Conservation (phyloP, 2,888 invertebrate species). For the Sabatieria punctata region DNA sequence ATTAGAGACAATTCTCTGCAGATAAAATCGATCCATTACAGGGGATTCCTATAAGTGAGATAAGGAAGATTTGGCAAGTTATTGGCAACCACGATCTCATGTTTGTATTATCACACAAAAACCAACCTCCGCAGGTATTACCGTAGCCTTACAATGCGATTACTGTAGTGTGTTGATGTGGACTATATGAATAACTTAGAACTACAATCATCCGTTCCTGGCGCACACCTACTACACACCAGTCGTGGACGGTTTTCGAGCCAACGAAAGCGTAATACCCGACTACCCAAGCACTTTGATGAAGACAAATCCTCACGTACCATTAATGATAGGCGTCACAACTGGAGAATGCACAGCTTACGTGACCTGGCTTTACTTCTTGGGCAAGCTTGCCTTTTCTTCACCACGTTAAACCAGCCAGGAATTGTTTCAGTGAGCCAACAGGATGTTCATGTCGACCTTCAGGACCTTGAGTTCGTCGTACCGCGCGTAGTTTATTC, state of each 20-base stretch:
- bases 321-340: conserved; percentile 10
- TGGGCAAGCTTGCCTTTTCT: neutral
- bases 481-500: conserved; percentile 6
- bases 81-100: conserved; percentile 1
- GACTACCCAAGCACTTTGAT: conserved; percentile 8
- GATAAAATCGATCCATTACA: neutral
- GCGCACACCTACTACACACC: conserved; percentile 15
- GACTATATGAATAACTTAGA: too few species aligned
- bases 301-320: conserved; percentile 4
- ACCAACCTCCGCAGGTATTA: neutral
- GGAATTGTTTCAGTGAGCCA: neutral
- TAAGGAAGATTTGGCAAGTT: neutral
- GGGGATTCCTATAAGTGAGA: neutral
- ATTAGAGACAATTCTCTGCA: neutral
- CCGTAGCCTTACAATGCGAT: too few species aligned
- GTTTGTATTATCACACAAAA: neutral
- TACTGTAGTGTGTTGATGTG: too few species aligned
- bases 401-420: neutral
- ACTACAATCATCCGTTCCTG: conserved; percentile 13
- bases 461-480: conserved; percentile 7
- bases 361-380: conserved; percentile 9
- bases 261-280: conserved; percentile 8
- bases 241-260: conserved; percentile 10
- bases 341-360: conserved; percentile 11
- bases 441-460: neutral